Percentiles rank a stretch among this genome's conserved stretches.
These are phyloP conservation scores for Erannis defoliaria DNA, from an alignment of 2,888 invertebrate species.

Conservation along the genomic window DNA sequence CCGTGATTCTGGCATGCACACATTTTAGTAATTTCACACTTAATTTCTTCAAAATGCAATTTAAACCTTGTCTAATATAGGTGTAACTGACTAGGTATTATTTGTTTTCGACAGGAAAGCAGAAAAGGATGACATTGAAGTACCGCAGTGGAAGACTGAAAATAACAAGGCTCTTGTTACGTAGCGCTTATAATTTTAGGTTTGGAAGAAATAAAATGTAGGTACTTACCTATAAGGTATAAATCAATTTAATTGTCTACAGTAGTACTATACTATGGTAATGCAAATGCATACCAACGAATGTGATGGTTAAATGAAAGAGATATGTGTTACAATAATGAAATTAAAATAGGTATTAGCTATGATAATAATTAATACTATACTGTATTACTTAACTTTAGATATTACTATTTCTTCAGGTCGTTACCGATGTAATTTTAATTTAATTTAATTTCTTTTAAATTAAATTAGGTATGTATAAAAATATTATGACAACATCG, in stretches of 20 bases:
- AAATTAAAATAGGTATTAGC: background rate
- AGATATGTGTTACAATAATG: background rate
- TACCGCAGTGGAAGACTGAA: conserved; percentile 51
- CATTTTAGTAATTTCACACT: no score
- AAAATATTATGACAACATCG: background rate
- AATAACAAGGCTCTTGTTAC: conserved; percentile 54
- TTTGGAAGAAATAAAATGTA: conserved; percentile 8
- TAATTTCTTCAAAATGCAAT: no score
- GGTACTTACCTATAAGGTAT: conserved; percentile 23
- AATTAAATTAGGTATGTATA: background rate
- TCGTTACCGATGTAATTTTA: background rate
- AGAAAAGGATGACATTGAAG: conserved; percentile 47
- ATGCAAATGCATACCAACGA: background rate
- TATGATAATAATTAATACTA: no score
- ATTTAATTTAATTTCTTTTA: background rate
- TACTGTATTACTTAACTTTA: no score
- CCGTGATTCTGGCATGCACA: no score
- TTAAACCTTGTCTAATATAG: no score
- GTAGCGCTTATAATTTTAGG: conserved; percentile 39
- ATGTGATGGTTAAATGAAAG: conserved; percentile 21
- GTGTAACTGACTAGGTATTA: background rate
- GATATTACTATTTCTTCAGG: background rate
- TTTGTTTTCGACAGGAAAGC: conserved; percentile 50
- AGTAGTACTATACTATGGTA: conserved; percentile 4
- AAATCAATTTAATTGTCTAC: background rate